These are phyloP conservation scores for Apteryx mantelli DNA, from an alignment of 2,113 vertebrate species.

Conservation along the genomic window DNA sequence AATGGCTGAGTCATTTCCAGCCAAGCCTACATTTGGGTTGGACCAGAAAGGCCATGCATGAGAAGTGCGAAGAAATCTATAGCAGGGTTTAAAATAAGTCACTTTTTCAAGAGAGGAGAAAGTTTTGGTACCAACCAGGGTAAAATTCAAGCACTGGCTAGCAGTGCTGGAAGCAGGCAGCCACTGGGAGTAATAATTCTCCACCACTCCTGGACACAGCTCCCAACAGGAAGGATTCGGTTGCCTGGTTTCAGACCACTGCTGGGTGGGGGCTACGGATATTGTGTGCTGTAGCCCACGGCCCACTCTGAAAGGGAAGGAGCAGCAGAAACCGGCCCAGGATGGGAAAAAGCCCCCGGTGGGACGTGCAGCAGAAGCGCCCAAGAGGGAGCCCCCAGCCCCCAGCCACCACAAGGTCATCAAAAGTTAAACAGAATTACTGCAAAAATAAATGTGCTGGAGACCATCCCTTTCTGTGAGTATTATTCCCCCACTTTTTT, in stretches of 20 bases:
- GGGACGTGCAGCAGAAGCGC: background rate
- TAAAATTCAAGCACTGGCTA: background rate
- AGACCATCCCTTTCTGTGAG: background rate
- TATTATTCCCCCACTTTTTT: background rate
- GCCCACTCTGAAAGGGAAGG: background rate
- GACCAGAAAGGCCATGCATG: background rate
- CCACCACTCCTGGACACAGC: background rate
- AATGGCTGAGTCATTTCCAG: background rate
- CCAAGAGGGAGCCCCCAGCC: accelerated
- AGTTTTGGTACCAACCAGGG: background rate
- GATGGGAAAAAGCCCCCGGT: too few species aligned
- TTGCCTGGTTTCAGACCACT: accelerated
- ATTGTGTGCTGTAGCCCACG: background rate
- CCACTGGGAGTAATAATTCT: background rate
- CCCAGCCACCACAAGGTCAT: accelerated
- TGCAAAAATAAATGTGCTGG: background rate
- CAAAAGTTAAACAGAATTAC: background rate
- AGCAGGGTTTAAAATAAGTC: background rate
- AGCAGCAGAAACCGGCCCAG: background rate
- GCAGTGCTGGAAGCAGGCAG: background rate
- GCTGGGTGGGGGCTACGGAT: background rate
- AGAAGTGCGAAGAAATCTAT: background rate
- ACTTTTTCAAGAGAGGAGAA: background rate
- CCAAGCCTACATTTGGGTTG: background rate
- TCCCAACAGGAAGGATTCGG: background rate